These are phyloP conservation scores for Drosophila subquinaria DNA, from an alignment of 2,888 invertebrate genomes.

Conservation along the genomic window DNA sequence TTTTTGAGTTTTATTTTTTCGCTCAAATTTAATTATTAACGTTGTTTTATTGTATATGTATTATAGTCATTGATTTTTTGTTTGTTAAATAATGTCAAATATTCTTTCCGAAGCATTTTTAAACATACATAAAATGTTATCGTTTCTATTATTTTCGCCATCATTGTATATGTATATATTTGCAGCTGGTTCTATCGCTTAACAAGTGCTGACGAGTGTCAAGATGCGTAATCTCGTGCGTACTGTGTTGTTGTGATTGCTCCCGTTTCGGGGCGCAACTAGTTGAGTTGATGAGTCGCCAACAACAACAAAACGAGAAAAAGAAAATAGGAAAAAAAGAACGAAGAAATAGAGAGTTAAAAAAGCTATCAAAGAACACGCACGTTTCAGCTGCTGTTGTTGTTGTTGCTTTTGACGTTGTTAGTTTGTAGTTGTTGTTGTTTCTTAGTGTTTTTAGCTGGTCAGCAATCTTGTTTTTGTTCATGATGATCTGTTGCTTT, in stretches of 20 bases:
- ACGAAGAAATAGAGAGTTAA: slow-evolving; percentile 28
- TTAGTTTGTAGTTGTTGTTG: slow-evolving; percentile 20
- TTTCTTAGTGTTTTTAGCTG: slow-evolving; percentile 40
- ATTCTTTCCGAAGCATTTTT: too few relatives aligned
- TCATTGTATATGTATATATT: neutral
- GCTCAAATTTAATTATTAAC: too few relatives aligned
- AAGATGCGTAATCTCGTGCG: slow-evolving; percentile 47
- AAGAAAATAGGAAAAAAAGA: slow-evolving; percentile 5
- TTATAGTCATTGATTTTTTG: too few relatives aligned
- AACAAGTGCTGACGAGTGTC: slow-evolving; percentile 56
- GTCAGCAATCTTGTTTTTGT: slow-evolving; percentile 72
- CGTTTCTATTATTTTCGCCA: too few relatives aligned
- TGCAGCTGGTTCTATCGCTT: slow-evolving; percentile 37
- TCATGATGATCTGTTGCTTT: slow-evolving; percentile 55
- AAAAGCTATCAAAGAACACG: slow-evolving; percentile 62
- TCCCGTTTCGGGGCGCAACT: slow-evolving; percentile 44
- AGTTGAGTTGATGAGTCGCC: slow-evolving; percentile 48
- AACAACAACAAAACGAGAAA: slow-evolving; percentile 2
- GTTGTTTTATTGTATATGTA: too few relatives aligned
- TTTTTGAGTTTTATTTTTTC: too few relatives aligned
- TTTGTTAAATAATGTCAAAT: too few relatives aligned
- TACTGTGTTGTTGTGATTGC: slow-evolving; percentile 50
- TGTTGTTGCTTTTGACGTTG: slow-evolving; percentile 24
- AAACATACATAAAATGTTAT: too few relatives aligned
- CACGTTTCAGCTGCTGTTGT: slow-evolving; percentile 43